Percentiles rank a stretch among this genome's conserved stretches.
phyloP scores from a whole-genome alignment of 2,797 vertebrate genomes.

The Sebastes ruberrimus region DNA sequence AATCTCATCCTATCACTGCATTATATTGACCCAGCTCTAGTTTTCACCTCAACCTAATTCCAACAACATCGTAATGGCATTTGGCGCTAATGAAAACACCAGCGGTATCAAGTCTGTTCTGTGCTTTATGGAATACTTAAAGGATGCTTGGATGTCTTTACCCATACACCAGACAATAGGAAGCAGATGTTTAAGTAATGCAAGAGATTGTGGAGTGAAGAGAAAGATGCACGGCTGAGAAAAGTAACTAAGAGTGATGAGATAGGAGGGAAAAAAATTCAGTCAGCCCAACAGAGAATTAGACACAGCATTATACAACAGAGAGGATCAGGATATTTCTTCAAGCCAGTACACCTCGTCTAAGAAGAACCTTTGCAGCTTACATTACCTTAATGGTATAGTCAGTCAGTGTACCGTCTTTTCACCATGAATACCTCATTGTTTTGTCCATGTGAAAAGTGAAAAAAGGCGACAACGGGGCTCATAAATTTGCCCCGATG shows the following conservation, averaged over 20 bases:
- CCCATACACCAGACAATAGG: background rate
- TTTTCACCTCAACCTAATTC: slow-evolving; percentile 43
- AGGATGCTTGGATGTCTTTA: background rate
- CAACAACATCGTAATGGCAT: slow-evolving; percentile 15
- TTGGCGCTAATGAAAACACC: slow-evolving; percentile 38
- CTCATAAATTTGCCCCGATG: slow-evolving; percentile 54
- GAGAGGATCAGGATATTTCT: slow-evolving; percentile 20
- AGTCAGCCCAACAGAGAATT: background rate
- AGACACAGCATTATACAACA: background rate
- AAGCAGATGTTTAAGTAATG: slow-evolving; percentile 18
- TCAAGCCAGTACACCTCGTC: background rate
- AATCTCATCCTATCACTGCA: slow-evolving; percentile 61
- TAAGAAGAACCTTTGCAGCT: slow-evolving; percentile 12
- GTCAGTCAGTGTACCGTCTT: slow-evolving; percentile 11
- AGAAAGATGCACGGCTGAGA: background rate
- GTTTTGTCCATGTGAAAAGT: slow-evolving; percentile 44
- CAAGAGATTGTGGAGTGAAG: slow-evolving; percentile 7
- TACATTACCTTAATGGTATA: slow-evolving; percentile 6
- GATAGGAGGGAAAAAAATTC: background rate
- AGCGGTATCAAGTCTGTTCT: slow-evolving; percentile 12
- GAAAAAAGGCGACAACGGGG: slow-evolving; percentile 20
- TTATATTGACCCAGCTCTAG: slow-evolving; percentile 54
- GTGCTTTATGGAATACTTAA: slow-evolving; percentile 33
- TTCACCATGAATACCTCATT: slow-evolving; percentile 41
- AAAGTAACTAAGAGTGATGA: slow-evolving; percentile 10